Evolutionary conservation across 2,888 invertebrate genomes (phyloP), one percentile per base, ranked within the genome.

Genomic region (Odontothrips loti): DNA sequence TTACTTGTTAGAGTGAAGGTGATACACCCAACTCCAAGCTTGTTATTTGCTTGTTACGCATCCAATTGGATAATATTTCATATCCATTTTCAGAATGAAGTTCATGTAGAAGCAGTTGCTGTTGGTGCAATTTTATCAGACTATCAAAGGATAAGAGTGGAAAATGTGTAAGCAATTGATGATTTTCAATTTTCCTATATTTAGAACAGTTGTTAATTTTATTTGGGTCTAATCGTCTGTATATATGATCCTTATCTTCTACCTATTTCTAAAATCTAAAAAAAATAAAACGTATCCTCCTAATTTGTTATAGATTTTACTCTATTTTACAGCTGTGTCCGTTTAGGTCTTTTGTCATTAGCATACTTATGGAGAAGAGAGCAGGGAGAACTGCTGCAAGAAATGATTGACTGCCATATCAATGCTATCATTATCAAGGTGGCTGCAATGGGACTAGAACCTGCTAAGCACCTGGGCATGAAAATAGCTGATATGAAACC

Each of bases 51-150:
- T 27, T 27, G 23, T 27, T 58, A 58, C 1, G 34, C 6, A 15
- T 58, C 20, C n/a, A n/a, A 43, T 43, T 6, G 34, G 34, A 12
- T 75, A 27, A 27, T 27, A 75, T 9, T 27, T 9, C 2, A 43
- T 43, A 43, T 43, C 2, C 34, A 4, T 43, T 43, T 23, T 84
- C 86, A 92, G 92, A 90, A 91, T 86, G 92, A 92, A 87, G 89
- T 94, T 84, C 89, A 91, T 85, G 90, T 96, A 86, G 96, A 98
- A 86, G 99, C 95, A 81, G 98, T 99, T 79, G 95, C 98, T 83
- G 96, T 96, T 84, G 99, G 99, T 84, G 99, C 99, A 84, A 98
- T 99, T 87, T 90, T 98, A 85, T 99, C 99, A 82, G 97, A 98
- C 89, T 99, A 99, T 90, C 99, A 99, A 90, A 92, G 98, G 88